Conservation (phyloP, 2,113 vertebrate species). For the Donacobius atricapilla region DNA sequence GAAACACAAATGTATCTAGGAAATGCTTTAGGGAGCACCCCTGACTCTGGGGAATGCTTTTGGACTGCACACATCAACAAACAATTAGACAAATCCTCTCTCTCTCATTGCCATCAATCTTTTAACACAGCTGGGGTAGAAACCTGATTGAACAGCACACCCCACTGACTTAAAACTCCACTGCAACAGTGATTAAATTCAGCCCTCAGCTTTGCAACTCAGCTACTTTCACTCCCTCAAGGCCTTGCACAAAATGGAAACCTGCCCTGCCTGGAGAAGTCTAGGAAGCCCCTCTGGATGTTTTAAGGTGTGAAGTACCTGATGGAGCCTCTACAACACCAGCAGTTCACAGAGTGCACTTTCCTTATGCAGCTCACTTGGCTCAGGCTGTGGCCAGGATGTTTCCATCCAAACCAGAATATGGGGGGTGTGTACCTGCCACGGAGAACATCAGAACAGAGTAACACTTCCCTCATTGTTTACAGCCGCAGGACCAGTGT, state of each 20-base stretch:
- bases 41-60: background rate
- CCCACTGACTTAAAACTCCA: background rate
- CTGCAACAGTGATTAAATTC: background rate
- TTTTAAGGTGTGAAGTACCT: background rate
- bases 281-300: background rate
- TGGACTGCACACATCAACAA: background rate
- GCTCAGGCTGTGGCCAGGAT: background rate
- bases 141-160: conserved; percentile 35
- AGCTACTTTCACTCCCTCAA: background rate
- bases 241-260: background rate
- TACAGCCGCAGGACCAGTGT: background rate
- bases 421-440: background rate
- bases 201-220: background rate
- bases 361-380: background rate
- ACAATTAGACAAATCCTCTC: background rate
- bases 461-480: background rate
- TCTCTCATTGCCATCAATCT: background rate
- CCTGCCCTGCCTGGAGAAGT: background rate
- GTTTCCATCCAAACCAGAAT: background rate
- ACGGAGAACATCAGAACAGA: background rate
- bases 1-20: background rate
- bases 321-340: background rate
- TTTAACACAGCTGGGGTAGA: background rate
- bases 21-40: background rate
- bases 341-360: background rate